These are phyloP conservation scores for Tubiluchus corallicola DNA, from an alignment of 2,888 invertebrate species.

Conservation along the genomic window DNA sequence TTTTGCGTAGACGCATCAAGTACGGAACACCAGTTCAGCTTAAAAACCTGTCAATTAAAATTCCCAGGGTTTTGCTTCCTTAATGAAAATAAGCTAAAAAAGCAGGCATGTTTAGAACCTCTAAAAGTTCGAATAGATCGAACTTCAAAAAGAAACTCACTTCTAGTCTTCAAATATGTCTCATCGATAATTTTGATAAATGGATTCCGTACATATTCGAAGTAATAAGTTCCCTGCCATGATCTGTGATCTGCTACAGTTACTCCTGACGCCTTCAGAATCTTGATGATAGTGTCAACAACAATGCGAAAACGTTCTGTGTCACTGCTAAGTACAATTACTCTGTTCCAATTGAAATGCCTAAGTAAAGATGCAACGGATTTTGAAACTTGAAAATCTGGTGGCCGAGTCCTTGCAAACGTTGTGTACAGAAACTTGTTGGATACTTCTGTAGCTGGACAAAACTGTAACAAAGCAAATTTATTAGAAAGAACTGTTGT, in stretches of 20 bases:
- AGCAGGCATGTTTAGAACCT: too few species aligned
- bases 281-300: constrained; percentile 20
- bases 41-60: too few species aligned
- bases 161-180: too few species aligned
- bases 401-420: constrained; percentile 26
- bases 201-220: constrained; percentile 19
- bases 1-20: too few species aligned
- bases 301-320: too few species aligned
- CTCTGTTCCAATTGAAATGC: constrained; percentile 24
- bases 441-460: constrained; percentile 22
- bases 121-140: too few species aligned
- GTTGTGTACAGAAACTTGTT: constrained; percentile 23
- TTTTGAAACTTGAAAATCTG: constrained; percentile 24
- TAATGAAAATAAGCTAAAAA: too few species aligned
- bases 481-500: too few species aligned
- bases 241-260: constrained; percentile 19
- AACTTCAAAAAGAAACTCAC: too few species aligned
- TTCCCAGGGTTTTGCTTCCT: too few species aligned
- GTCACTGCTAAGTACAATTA: constrained; percentile 22
- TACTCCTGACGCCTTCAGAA: neutral
- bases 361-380: constrained; percentile 24
- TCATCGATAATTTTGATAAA: too few species aligned
- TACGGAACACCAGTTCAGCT: too few species aligned
- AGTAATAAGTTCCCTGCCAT: constrained; percentile 23
- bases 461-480: constrained; percentile 24